A percentile compares a stretch with the other conserved stretches of the same genome.
These are phyloP conservation scores for Mormyrops attenuatus DNA, from an alignment of 2,797 vertebrate species.

Conservation along the genomic window DNA sequence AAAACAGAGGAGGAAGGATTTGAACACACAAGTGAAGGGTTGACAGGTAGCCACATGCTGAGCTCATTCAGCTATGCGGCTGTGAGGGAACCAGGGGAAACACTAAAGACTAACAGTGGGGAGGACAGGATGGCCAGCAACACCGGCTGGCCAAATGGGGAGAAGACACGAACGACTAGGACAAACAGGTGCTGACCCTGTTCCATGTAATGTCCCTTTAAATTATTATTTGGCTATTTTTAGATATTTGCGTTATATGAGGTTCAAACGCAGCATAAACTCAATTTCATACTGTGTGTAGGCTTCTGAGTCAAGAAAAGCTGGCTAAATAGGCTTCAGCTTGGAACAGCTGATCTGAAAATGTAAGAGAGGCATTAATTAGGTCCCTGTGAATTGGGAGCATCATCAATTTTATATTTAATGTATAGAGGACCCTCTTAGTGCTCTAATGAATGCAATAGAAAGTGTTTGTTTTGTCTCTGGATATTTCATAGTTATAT, in stretches of 20 bases:
- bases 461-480: neutral
- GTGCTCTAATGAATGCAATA: neutral
- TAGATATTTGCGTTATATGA: neutral
- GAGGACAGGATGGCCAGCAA: too few relatives aligned
- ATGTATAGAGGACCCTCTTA: neutral
- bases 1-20: too few relatives aligned
- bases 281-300: neutral
- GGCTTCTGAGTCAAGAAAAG: neutral
- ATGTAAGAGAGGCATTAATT: neutral
- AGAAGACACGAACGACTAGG: too few relatives aligned
- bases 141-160: too few relatives aligned
- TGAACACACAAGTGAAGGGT: too few relatives aligned
- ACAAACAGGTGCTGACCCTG: neutral
- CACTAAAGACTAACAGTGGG: too few relatives aligned
- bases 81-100: too few relatives aligned
- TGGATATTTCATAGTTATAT: neutral
- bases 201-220: neutral
- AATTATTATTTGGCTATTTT: neutral
- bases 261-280: neutral
- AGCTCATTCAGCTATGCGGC: too few relatives aligned
- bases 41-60: too few relatives aligned
- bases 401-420: neutral
- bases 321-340: neutral
- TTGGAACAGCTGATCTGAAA: neutral
- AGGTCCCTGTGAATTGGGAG: neutral